Conservation (phyloP, 1,140 invertebrate genomes). For the Cydia pomonella region DNA sequence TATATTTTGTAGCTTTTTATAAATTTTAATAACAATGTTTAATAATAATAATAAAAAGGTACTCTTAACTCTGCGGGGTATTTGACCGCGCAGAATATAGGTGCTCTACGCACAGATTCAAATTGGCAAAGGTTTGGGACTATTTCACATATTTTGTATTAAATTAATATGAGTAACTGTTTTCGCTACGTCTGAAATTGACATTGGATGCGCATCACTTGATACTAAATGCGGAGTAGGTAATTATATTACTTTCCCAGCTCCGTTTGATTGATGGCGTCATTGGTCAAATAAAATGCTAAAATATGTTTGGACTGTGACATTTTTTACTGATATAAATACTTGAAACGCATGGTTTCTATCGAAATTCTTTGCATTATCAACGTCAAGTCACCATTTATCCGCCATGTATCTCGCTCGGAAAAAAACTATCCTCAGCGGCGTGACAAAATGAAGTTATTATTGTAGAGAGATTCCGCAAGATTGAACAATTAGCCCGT, state of each 20-base stretch:
- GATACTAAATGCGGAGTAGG: neutral
- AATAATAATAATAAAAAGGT: too few species aligned
- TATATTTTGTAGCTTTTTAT: too few species aligned
- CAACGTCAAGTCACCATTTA: slow-evolving; percentile 18
- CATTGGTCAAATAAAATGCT: neutral
- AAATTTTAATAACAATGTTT: too few species aligned
- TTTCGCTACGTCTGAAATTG: neutral
- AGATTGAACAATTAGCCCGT: slow-evolving; percentile 32
- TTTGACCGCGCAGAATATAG: too few species aligned
- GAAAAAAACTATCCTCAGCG: neutral
- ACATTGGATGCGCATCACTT: neutral
- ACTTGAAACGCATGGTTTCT: slow-evolving; percentile 19
- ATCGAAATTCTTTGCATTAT: neutral
- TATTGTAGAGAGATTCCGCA: slow-evolving; percentile 30
- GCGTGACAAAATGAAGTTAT: slow-evolving; percentile 31
- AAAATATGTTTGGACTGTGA: neutral
- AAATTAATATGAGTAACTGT: too few species aligned
- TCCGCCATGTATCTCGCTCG: neutral
- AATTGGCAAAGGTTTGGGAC: neutral
- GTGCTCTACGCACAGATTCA: too few species aligned
- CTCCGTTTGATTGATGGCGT: neutral
- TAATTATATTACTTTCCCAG: neutral
- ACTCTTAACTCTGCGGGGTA: too few species aligned
- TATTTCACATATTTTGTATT: neutral
- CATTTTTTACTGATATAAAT: slow-evolving; percentile 1